phyloP scores from a whole-genome alignment of 2,888 invertebrate species.

The Exocentrus adspersus region DNA sequence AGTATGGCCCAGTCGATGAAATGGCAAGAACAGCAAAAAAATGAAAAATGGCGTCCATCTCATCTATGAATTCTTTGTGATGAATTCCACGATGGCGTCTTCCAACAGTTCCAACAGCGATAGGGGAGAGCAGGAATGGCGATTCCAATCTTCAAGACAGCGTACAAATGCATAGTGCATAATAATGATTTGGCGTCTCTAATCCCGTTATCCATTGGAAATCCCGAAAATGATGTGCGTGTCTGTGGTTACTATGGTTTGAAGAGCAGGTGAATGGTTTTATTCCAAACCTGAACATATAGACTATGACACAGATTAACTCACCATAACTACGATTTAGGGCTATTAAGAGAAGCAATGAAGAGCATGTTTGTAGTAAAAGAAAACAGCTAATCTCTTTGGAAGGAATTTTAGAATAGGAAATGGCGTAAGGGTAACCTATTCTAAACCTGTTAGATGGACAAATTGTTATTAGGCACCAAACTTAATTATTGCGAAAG shows the following conservation, averaged over 20 bases:
- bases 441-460: not conserved
- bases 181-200: not conserved
- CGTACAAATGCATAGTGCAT: too few species aligned
- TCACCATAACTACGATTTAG: not conserved
- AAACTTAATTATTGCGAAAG: not conserved
- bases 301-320: too few species aligned
- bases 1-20: too few species aligned
- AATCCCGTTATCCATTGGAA: not conserved
- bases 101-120: too few species aligned
- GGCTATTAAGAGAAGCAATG: not conserved
- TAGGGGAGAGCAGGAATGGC: too few species aligned
- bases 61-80: too few species aligned
- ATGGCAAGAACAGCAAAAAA: too few species aligned
- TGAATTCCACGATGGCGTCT: too few species aligned
- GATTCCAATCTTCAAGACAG: too few species aligned
- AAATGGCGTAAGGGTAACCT: not conserved
- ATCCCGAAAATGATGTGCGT: not conserved
- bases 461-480: not conserved
- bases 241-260: not conserved
- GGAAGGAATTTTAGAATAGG: not conserved
- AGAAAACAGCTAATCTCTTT: not conserved
- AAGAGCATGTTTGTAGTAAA: not conserved
- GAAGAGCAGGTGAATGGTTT: not conserved
- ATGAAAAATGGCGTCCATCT: too few species aligned
- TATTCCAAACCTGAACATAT: not conserved